Conservation (phyloP, 2,888 invertebrate genomes). For the Latheticus oryzae region DNA sequence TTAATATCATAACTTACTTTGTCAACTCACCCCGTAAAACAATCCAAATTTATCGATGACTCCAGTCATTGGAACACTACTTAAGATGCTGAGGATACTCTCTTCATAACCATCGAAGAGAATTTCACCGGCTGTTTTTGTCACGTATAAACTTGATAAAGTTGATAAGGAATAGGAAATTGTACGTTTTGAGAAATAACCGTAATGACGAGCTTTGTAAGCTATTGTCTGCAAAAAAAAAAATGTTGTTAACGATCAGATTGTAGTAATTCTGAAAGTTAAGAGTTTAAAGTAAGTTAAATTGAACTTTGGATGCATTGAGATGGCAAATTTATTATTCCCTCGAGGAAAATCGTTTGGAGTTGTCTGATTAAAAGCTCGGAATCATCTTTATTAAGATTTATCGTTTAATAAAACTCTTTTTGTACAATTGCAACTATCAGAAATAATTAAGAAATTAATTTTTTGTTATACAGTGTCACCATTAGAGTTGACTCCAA, state of each 20-base stretch:
- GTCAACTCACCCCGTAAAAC: conserved; percentile 75
- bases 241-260: no score
- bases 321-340: no score
- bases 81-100: conserved; percentile 75
- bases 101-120: conserved; percentile 87
- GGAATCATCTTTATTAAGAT: no score
- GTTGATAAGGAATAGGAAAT: conserved; percentile 67
- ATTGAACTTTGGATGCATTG: no score
- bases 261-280: neutral
- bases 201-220: conserved; percentile 71
- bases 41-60: conserved; percentile 85
- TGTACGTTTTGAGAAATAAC: conserved; percentile 68
- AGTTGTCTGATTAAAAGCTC: no score
- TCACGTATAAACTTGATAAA: conserved; percentile 67
- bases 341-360: no score
- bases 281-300: neutral
- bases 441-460: no score
- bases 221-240: conserved; percentile 69
- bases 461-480: no score
- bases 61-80: conserved; percentile 69
- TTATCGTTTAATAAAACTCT: no score
- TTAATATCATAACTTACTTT: conserved; percentile 31
- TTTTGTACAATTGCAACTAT: no score
- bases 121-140: conserved; percentile 75
- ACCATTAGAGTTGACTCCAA: no score